Evolutionary conservation across 2,113 vertebrate genomes (phyloP).

Genomic region (Mustela lutreola): DNA sequence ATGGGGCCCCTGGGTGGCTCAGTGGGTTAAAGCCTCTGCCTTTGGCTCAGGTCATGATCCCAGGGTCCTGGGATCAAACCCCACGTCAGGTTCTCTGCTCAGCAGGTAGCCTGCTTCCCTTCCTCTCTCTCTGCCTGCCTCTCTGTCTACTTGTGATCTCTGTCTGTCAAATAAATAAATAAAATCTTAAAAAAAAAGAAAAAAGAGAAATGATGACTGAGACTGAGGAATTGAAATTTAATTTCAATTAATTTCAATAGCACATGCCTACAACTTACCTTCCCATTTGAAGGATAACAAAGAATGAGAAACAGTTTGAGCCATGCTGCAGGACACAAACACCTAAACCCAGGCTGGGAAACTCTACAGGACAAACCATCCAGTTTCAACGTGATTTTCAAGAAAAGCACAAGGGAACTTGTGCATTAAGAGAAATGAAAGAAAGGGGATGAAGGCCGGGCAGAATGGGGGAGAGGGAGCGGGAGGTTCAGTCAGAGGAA

Average conservation of each 20-base stretch:
- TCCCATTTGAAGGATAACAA: not conserved
- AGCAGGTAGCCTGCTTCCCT: too few species aligned
- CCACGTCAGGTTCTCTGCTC: too few species aligned
- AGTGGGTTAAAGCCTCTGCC: too few species aligned
- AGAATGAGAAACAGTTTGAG: not conserved
- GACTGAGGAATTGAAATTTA: not conserved
- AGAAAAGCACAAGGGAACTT: not conserved
- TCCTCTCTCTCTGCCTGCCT: too few species aligned
- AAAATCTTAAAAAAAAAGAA: not conserved
- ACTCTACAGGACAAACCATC: not conserved
- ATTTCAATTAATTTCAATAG: not conserved
- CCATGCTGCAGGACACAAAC: not conserved
- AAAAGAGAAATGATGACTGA: not conserved
- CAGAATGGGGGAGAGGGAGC: not conserved
- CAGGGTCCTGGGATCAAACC: too few species aligned
- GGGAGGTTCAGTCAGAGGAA: not conserved
- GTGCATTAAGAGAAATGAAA: not conserved
- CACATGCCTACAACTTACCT: not conserved
- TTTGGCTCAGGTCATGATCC: too few species aligned
- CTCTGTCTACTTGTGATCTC: not conserved
- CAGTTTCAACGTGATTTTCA: not conserved
- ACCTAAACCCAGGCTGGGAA: not conserved
- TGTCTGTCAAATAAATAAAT: not conserved
- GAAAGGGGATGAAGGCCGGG: not conserved
- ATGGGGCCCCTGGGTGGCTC: too few species aligned